Evolutionary conservation across 2,797 vertebrate species (phyloP).

Genomic region (Orientallactaga sibirica): DNA sequence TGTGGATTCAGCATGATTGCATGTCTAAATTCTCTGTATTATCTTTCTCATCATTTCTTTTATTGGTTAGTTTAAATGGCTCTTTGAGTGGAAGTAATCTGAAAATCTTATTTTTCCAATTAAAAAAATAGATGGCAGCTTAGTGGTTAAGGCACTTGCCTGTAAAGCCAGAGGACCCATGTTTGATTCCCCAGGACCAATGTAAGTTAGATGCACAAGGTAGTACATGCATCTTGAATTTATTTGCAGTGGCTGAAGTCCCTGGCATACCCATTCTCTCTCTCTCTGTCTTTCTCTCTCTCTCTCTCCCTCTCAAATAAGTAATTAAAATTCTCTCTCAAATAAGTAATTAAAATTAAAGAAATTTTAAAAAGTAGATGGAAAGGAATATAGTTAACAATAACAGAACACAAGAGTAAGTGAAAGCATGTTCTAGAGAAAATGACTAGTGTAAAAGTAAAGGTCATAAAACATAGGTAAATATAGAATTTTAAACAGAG

Average conservation of each 20-base stretch:
- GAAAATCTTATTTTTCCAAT: neutral
- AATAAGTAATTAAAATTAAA: too few relatives aligned
- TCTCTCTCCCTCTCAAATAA: too few relatives aligned
- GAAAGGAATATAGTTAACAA: conserved; percentile 5
- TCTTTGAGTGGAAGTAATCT: neutral
- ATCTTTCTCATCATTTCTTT: conserved; percentile 46
- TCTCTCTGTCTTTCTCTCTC: too few relatives aligned
- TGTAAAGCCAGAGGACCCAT: too few relatives aligned
- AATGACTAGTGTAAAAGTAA: neutral
- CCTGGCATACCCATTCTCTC: too few relatives aligned
- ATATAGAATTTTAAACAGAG: conserved; percentile 41
- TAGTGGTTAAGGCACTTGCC: too few relatives aligned
- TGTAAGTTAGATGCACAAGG: too few relatives aligned
- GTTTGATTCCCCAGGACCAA: too few relatives aligned
- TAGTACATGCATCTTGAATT: too few relatives aligned
- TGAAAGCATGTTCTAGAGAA: conserved; percentile 39
- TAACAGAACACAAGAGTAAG: conserved; percentile 26
- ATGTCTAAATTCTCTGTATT: neutral
- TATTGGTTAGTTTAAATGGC: neutral
- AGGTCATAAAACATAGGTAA: conserved; percentile 36
- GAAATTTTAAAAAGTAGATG: neutral
- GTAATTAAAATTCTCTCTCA: too few relatives aligned
- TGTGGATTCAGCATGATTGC: neutral
- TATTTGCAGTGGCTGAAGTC: too few relatives aligned
- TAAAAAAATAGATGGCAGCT: neutral